A percentile compares a stretch with the other conserved stretches of the same genome.
Evolutionary conservation across 2,888 invertebrate species (phyloP).

Genomic region (Amitus sp.): DNA sequence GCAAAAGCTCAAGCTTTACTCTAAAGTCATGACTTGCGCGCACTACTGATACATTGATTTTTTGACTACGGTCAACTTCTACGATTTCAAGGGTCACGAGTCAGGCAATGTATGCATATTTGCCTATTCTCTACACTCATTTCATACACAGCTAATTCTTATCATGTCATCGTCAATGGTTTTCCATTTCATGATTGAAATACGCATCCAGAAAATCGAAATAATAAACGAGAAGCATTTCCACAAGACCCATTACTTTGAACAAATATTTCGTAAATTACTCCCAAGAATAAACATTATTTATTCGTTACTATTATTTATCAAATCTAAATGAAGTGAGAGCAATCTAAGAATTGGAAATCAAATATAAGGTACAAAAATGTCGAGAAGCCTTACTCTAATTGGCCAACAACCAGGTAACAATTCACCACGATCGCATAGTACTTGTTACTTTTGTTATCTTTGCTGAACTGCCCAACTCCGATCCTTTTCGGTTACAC

Average conservation of each 20-base stretch:
- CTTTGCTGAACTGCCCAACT: too few species aligned
- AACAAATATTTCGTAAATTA: too few species aligned
- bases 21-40: constrained; percentile 28
- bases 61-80: constrained; percentile 25
- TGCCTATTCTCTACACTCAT: constrained; percentile 27
- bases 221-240: neutral
- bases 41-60: constrained; percentile 22
- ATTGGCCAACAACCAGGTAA: constrained; percentile 17
- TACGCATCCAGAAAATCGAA: neutral
- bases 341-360: constrained; percentile 28
- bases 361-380: constrained; percentile 21
- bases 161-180: constrained; percentile 6
- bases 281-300: neutral
- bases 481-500: too few species aligned
- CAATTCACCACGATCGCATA: constrained; percentile 35
- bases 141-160: constrained; percentile 22
- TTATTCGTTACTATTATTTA: neutral
- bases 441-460: constrained; percentile 23
- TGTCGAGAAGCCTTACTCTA: constrained; percentile 42
- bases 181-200: constrained; percentile 11
- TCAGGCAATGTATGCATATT: constrained; percentile 31
- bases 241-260: neutral
- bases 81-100: constrained; percentile 27
- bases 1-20: constrained; percentile 27
- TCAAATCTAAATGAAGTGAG: constrained; percentile 25